A percentile compares a stretch with the other conserved stretches of the same genome.
phyloP scores from a whole-genome alignment of 2,113 vertebrate species.

The Pantherophis guttatus region DNA sequence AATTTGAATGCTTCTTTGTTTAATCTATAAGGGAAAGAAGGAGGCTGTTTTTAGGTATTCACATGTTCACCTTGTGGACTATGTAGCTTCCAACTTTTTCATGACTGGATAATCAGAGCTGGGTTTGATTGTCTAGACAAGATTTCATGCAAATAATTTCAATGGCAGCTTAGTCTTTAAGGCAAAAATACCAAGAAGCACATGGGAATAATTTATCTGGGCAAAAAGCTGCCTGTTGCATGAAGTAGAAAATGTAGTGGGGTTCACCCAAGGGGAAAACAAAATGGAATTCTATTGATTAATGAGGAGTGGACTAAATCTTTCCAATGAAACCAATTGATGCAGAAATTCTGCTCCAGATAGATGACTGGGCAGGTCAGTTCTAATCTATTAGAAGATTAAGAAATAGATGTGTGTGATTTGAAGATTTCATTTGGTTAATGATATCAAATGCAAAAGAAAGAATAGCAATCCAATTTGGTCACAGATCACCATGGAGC shows the following conservation, averaged over 20 bases:
- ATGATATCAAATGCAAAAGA: constrained; percentile 64
- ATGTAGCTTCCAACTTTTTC: not conserved
- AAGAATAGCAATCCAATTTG: constrained; percentile 42
- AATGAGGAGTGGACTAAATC: constrained; percentile 31
- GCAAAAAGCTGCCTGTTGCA: constrained; percentile 29
- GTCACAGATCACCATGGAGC: constrained; percentile 55
- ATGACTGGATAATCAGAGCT: not conserved
- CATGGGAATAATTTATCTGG: not conserved
- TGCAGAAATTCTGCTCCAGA: constrained; percentile 34
- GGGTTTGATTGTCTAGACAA: not conserved
- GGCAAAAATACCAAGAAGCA: not conserved
- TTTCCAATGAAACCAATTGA: constrained; percentile 7
- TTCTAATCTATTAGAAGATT: constrained; percentile 51
- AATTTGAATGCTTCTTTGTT: not conserved
- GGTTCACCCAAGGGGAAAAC: not conserved
- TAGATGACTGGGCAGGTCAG: constrained; percentile 43
- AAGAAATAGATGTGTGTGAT: constrained; percentile 51
- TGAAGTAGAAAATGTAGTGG: not conserved
- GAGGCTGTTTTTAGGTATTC: not conserved
- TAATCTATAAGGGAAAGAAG: not conserved
- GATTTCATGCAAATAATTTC: not conserved
- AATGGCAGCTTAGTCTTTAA: not conserved
- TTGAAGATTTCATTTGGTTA: constrained; percentile 63
- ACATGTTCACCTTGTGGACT: not conserved
- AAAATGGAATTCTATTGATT: constrained; percentile 39